Evolutionary conservation across 2,888 invertebrate genomes (phyloP).

Genomic region (Biston stratarius): DNA sequence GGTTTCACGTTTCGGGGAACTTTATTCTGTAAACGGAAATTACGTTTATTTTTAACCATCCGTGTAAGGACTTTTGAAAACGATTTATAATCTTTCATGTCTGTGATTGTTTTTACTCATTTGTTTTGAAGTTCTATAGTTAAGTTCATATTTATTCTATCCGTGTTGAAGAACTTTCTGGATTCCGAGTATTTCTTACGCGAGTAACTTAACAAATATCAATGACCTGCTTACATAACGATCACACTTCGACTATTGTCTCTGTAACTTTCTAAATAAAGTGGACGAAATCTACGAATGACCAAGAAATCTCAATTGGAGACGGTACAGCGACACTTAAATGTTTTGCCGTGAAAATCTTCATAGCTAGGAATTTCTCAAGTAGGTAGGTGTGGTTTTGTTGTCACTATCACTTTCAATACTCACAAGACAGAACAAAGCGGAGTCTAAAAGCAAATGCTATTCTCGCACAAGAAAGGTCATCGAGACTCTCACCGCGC

Average conservation of each 20-base stretch:
- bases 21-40: conserved; percentile 25
- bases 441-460: conserved; percentile 24
- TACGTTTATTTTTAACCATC: conserved; percentile 28
- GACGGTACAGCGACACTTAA: conserved; percentile 50
- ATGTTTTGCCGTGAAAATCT: conserved; percentile 26
- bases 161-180: conserved; percentile 17
- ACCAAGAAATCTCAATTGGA: conserved; percentile 71
- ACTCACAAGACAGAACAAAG: conserved; percentile 36
- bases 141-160: conserved; percentile 19
- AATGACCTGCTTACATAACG: conserved; percentile 68
- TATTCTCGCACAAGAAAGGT: conserved; percentile 30
- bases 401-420: conserved; percentile 39
- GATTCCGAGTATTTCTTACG: conserved; percentile 36
- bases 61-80: conserved; percentile 32
- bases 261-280: conserved; percentile 74
- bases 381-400: conserved; percentile 24
- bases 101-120: conserved; percentile 23
- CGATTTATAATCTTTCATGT: conserved; percentile 30
- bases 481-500: conserved; percentile 16
- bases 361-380: conserved; percentile 27
- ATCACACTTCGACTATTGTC: conserved; percentile 68
- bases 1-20: conserved; percentile 36
- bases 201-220: conserved; percentile 65
- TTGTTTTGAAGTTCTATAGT: conserved; percentile 22
- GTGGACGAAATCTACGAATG: conserved; percentile 60